Evolutionary conservation across 2,888 invertebrate genomes (phyloP), one percentile per base, ranked within the genome.

Genomic region (Phrixothrix hirtus): DNA sequence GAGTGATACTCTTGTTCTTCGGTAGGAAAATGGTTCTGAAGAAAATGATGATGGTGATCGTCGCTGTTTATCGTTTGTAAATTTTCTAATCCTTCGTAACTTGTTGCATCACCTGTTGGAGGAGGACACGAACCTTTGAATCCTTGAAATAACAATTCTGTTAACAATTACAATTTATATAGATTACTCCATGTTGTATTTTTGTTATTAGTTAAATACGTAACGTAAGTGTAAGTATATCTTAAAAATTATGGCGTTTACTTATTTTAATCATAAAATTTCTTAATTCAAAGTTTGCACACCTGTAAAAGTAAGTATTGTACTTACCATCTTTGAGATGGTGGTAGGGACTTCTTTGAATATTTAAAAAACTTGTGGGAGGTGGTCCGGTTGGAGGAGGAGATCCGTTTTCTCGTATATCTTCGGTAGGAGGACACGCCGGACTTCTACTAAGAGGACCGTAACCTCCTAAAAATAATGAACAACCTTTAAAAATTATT

Each of bases 1-100:
- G 79, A 76, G 60, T 81, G 82, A 68, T 81, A 82, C 59, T 84
- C 77, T 54, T 79, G 78, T 58, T 83, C 83, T 60, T 86, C 83
- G 53, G 79, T 75, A 52, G 81, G 78, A 55, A 81, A 81, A 41
- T 73, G 61, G 73, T 77, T 61, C 72, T 75, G 58, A 60, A 62
- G 61, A 38, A 67, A 66, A 13, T 64, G 65, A 17, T 62, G 60
- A 17, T 66, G 66, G 15, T 65, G 66, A 26, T 75, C 66, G 30
- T 64, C 71, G 77, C 78, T 63, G 76, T 75, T 77, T 77, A 81
- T 52, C 71, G 77, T 73, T 77, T 79, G 68, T 30, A 71, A 52
- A 45, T 59, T 70, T 38, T 80, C 77, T 66, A 77, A 74, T 38
- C 77, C 72, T 55, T 80, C 81, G 62, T 81, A 80, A 47, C 78